phyloP scores from a whole-genome alignment of 2,797 vertebrate genomes.

The Gouania willdenowi region DNA sequence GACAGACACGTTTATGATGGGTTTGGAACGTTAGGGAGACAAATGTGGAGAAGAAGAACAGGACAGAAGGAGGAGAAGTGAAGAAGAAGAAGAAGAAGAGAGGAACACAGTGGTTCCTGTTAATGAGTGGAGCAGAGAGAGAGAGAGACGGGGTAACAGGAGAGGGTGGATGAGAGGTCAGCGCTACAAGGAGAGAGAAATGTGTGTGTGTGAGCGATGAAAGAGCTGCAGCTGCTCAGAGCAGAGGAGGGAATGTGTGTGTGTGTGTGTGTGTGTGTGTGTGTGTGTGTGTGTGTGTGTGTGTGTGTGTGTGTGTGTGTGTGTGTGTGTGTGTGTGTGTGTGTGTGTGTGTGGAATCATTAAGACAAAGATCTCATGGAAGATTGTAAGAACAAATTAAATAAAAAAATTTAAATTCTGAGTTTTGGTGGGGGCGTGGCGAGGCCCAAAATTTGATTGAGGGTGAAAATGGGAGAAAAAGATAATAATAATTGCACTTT shows the following conservation, averaged over 20 bases:
- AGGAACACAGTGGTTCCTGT: conserved; percentile 34
- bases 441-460: too few species aligned
- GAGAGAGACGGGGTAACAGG: conserved; percentile 13
- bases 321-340: not conserved
- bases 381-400: too few species aligned
- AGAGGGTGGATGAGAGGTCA: conserved; percentile 42
- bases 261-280: too few species aligned
- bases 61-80: conserved; percentile 5
- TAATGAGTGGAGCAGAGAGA: conserved; percentile 32
- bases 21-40: too few species aligned
- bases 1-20: too few species aligned
- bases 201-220: conserved; percentile 36
- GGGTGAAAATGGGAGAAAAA: too few species aligned
- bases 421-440: too few species aligned
- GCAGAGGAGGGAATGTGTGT: conserved; percentile 17
- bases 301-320: not conserved
- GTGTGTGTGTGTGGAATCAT: too few species aligned
- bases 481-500: too few species aligned
- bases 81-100: conserved; percentile 11
- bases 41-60: not conserved
- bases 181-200: conserved; percentile 37
- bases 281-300: not conserved
- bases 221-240: conserved; percentile 45
- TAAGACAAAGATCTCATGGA: too few species aligned
- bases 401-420: too few species aligned